Conservation (phyloP, 2,797 vertebrate species). For the Chelon auratus region DNA sequence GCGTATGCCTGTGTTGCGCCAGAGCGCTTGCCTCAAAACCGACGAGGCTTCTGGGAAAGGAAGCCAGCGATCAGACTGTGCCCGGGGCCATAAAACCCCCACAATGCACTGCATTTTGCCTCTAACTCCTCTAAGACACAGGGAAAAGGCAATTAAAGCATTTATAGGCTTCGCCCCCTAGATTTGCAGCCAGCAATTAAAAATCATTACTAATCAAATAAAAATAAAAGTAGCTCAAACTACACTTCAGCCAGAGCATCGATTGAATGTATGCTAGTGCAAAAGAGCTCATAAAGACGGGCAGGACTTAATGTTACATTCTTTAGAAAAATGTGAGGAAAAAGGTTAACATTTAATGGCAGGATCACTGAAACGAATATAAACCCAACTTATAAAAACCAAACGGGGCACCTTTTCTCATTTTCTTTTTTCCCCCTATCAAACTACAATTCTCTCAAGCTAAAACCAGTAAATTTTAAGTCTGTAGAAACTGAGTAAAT, state of each 20-base stretch:
- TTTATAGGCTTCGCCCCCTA: slow-evolving; percentile 80
- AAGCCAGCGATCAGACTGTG: slow-evolving; percentile 70
- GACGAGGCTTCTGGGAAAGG: slow-evolving; percentile 74
- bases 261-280: slow-evolving; percentile 74
- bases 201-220: slow-evolving; percentile 87
- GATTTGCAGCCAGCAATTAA: slow-evolving; percentile 84
- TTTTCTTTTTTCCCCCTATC: slow-evolving; percentile 59
- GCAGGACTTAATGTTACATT: slow-evolving; percentile 69
- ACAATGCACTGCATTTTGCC: slow-evolving; percentile 66
- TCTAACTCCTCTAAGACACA: slow-evolving; percentile 78
- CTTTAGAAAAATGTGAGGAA: slow-evolving; percentile 65
- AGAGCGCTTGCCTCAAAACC: slow-evolving; percentile 67
- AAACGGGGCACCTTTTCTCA: slow-evolving; percentile 61
- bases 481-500: slow-evolving; percentile 75
- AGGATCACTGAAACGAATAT: slow-evolving; percentile 52
- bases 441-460: slow-evolving; percentile 49
- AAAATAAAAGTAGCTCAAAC: slow-evolving; percentile 82
- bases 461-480: slow-evolving; percentile 50
- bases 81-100: slow-evolving; percentile 69
- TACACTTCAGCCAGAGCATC: slow-evolving; percentile 67
- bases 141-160: slow-evolving; percentile 80
- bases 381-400: slow-evolving; percentile 63
- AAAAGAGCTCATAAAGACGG: slow-evolving; percentile 70
- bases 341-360: slow-evolving; percentile 66
- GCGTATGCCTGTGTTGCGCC: slow-evolving; percentile 63